Base-by-base conservation (phyloP, 2,113 vertebrate species). In the Nyctibius bracteatus region DNA sequence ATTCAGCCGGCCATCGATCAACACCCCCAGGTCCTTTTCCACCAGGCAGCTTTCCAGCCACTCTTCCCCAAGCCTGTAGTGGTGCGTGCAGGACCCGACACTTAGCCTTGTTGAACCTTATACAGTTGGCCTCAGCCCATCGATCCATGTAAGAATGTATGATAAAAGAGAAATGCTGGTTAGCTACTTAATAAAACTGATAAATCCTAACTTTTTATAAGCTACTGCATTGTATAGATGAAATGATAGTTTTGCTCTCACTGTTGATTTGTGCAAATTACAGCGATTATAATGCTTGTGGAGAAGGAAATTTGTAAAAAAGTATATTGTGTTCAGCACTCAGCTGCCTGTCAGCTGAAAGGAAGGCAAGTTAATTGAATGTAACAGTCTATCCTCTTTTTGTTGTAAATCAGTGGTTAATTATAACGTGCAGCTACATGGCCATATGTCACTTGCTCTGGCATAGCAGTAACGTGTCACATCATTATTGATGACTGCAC, bases 391-490 rank as follows among this genome's bases (percentile, higher is more conserved):
- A 62, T 75, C 86, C 70, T 87, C 75, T 94, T 93, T 84, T 88
- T 75, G 73, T 75, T 84, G 41, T 68, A 93, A 72, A 81, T 94
- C 49, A 67, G 85, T 77, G 58, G 80, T 73, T 98, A 94, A 96
- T 96, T 95, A 95, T 47, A 86, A 75, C 5, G 90, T 86, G 86
- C 44, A 89, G 81, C 91, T 79, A 46, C 52, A 6, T 10, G 46
- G 88, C 88, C 73, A 22, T 47, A 89, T 79, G 97, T 96, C 95
- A 93, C 89, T 94, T 80, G 71, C 61, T 92, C 49, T 95, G 92
- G 55, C 49, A 25, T 81, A 66, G 66, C 78, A 51, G 71, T 54
- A 46, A 55, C 3, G 15, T 63, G 88, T 78, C 66, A n/a, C 3
- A 18, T 81, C 3, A 18, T 81, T 90, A 95, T 43, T 58, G 78